These are phyloP conservation scores for Taxidea taxus DNA, from an alignment of 2,113 vertebrate genomes.

Conservation along the genomic window DNA sequence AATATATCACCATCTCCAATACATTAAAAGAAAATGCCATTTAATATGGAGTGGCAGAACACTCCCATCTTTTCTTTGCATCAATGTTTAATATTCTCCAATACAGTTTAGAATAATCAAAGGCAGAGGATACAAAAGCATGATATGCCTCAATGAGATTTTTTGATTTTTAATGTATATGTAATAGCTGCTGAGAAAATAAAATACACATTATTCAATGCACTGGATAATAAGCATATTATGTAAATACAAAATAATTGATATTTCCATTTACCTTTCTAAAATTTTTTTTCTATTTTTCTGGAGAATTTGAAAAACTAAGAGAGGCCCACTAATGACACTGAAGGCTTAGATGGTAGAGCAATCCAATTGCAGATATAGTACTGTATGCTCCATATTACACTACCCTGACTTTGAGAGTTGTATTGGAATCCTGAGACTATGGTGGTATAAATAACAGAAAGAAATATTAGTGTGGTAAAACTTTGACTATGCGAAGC, in stretches of 20 bases:
- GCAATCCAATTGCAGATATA: background rate
- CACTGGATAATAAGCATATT: background rate
- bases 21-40: background rate
- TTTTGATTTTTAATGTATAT: background rate
- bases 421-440: background rate
- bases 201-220: background rate
- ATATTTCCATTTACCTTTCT: background rate
- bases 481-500: background rate
- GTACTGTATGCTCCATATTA: background rate
- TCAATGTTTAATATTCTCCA: background rate
- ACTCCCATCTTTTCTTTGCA: background rate
- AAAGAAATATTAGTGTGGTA: background rate
- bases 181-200: background rate
- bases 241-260: background rate
- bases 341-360: background rate
- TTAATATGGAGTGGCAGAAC: background rate
- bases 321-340: background rate
- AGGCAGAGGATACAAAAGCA: background rate
- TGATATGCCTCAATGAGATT: background rate
- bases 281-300: background rate
- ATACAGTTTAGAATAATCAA: background rate
- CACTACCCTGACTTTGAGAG: background rate
- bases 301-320: background rate
- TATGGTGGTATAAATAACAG: background rate
- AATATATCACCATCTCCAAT: background rate